Evolutionary conservation across 2,888 invertebrate genomes (phyloP).

Genomic region (Stenolophus ochropezus): DNA sequence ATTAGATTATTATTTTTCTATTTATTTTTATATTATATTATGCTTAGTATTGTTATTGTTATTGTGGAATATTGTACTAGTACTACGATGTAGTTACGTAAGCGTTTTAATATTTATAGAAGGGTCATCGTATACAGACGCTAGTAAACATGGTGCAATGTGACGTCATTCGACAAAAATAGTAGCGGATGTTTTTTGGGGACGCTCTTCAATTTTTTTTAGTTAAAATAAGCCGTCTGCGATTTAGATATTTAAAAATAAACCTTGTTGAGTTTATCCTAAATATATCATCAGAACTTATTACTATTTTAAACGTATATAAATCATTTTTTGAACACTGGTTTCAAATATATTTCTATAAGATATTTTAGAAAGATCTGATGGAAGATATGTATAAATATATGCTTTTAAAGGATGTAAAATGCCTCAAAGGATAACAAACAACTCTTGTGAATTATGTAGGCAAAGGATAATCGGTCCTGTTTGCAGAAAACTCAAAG

Average conservation of each 20-base stretch:
- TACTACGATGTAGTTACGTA: constrained; percentile 4
- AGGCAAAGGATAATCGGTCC: neutral
- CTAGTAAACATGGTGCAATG: constrained; percentile 6
- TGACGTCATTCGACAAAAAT: constrained; percentile 38
- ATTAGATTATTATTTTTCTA: no score
- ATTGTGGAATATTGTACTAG: neutral
- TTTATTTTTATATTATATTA: no score
- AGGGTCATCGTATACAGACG: constrained; percentile 36
- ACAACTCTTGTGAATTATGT: neutral
- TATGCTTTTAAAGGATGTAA: neutral
- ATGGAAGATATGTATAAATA: no score
- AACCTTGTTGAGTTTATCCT: neutral
- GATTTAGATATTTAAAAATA: neutral
- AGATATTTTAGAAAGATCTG: no score
- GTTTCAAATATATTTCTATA: no score
- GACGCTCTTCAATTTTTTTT: constrained; percentile 5
- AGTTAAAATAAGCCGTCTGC: constrained; percentile 19
- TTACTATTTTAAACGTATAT: neutral
- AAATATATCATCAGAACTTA: neutral
- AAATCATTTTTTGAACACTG: no score
- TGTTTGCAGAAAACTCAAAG: neutral
- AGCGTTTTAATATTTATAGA: constrained; percentile 38
- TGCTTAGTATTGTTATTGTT: no score
- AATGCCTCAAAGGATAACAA: neutral
- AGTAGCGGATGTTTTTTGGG: constrained; percentile 7